These are phyloP conservation scores for Ceyx melanurus DNA, from an alignment of 2,113 vertebrate genomes.

Conservation along the genomic window DNA sequence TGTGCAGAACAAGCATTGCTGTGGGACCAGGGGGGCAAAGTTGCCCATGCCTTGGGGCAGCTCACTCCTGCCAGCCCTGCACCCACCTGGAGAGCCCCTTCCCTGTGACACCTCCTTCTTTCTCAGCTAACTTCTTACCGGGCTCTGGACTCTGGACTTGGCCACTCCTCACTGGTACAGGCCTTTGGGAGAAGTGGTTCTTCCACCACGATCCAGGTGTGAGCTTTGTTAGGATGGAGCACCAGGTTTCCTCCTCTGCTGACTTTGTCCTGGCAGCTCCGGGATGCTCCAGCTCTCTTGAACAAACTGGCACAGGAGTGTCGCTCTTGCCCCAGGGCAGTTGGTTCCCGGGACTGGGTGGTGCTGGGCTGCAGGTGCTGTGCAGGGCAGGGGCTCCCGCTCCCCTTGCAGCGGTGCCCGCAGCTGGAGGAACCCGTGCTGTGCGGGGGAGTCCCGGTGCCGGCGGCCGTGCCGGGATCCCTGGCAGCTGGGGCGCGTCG, in stretches of 20 bases:
- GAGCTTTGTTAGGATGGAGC: not conserved
- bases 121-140: not conserved
- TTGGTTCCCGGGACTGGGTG: not conserved
- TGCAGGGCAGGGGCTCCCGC: not conserved
- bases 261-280: not conserved
- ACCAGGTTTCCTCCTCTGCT: not conserved
- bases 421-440: not conserved
- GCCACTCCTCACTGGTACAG: accelerated
- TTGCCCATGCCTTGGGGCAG: not conserved
- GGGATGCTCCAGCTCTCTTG: not conserved
- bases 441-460: not conserved
- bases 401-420: not conserved
- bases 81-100: not conserved
- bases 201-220: not conserved
- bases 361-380: not conserved
- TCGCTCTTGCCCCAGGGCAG: not conserved
- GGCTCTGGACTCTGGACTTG: accelerated
- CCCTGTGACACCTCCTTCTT: not conserved
- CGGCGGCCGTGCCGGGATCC: conserved; percentile 19
- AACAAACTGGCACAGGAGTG: accelerated
- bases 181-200: not conserved
- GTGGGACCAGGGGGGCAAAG: accelerated
- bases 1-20: not conserved
- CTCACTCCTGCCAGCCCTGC: not conserved
- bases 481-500: conserved; percentile 17